A percentile compares a stretch with the other conserved stretches of the same genome.
Conservation (phyloP, 2,113 vertebrate genomes). For the Cathartes aura region DNA sequence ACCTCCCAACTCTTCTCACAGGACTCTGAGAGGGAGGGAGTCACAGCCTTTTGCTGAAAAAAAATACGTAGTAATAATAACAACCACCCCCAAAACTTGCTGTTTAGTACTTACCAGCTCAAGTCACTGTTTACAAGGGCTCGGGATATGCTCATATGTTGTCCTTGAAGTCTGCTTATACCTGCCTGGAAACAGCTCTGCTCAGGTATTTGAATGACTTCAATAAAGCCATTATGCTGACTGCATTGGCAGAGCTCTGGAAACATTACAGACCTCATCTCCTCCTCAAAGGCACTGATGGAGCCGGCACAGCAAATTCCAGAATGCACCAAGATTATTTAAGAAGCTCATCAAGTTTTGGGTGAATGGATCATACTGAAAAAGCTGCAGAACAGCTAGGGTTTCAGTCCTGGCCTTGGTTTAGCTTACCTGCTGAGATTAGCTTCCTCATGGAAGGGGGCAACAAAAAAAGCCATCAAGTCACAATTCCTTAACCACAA, state of each 20-base stretch:
- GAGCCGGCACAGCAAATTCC: not conserved
- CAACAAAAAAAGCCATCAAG: not conserved
- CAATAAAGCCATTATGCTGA: constrained; percentile 18
- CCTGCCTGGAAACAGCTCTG: not conserved
- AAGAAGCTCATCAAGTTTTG: not conserved
- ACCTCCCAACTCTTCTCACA: not conserved
- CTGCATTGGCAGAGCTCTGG: constrained; percentile 5
- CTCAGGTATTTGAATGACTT: not conserved
- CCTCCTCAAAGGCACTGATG: not conserved
- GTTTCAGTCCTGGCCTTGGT: not conserved
- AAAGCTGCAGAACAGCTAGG: not conserved
- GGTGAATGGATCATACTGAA: not conserved
- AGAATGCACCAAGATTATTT: not conserved
- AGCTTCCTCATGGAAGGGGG: not conserved
- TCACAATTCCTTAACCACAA: not conserved
- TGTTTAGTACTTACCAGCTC: not conserved
- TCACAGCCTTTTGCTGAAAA: not conserved
- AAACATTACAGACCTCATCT: not conserved
- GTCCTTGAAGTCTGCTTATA: not conserved
- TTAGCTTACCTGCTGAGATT: not conserved
- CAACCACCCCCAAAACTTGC: not conserved
- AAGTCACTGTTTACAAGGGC: not conserved
- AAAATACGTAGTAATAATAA: not conserved
- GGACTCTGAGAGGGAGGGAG: not conserved
- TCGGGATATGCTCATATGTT: not conserved